phyloP scores from a whole-genome alignment of 2,888 invertebrate species.

The Dione vanillae region DNA sequence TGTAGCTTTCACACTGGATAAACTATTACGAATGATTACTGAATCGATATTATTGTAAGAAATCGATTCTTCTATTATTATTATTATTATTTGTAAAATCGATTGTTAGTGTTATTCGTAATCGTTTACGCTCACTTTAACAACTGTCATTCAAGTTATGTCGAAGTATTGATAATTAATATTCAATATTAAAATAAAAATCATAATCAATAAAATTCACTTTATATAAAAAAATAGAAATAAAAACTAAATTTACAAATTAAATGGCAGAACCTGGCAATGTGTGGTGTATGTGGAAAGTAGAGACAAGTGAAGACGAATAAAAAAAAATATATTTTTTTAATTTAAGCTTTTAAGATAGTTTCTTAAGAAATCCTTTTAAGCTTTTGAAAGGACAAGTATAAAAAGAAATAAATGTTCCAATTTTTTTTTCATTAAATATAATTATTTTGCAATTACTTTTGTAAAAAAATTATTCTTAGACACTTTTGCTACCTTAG shows the following conservation, averaged over 20 bases:
- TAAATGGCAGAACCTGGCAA: neutral
- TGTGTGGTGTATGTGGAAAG: conserved; percentile 1
- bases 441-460: neutral
- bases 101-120: conserved; percentile 7
- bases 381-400: no score
- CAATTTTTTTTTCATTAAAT: neutral
- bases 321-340: no score
- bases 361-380: no score
- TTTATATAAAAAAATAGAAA: conserved; percentile 26
- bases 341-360: no score
- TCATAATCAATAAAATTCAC: conserved; percentile 35
- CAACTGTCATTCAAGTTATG: conserved; percentile 28
- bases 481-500: neutral
- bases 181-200: conserved; percentile 33
- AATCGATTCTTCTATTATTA: conserved; percentile 13
- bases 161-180: conserved; percentile 34
- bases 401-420: neutral
- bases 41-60: conserved; percentile 20
- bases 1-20: conserved; percentile 22
- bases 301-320: no score
- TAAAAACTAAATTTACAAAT: conserved; percentile 12
- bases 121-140: conserved; percentile 22
- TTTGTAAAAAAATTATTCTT: neutral
- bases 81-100: neutral
- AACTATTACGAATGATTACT: conserved; percentile 19